Base-by-base conservation (phyloP, 2,797 vertebrate genomes). In the Hozukius guyotensis region DNA sequence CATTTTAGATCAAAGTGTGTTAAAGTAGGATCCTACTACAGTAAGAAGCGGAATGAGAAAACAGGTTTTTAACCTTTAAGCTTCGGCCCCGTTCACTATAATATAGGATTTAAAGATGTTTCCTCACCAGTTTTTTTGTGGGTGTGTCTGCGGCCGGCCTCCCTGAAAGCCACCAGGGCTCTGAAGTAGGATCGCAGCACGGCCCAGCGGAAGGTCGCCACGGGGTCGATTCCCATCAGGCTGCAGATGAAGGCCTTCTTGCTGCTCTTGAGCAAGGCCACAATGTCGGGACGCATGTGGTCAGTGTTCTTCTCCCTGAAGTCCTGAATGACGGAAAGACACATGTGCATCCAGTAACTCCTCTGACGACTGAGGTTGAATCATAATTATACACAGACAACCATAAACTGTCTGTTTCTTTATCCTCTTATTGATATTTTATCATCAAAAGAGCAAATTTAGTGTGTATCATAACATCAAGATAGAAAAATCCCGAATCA, bases 251-350 rank as follows among this genome's bases (percentile, higher is more conserved):
- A 99, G 75, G 97, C 96, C 2, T 95, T 98, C 75, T 93, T 96
- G 93, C 98, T 99, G 96, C 98, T 99, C 91, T 98, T 96, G 82
- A 99, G 94, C 84, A 99, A 96, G 22, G 97, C 97, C 25, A 99
- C 98, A 1, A 99, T 97, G 91, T 99, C 98, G 0, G 98, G 98
- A 2, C 98, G 97, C 98, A 99, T 98, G 91, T 99, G 98, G 88
- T 99, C 98, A 0, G 98, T 99, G 94, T 99, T 99, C 94, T 99
- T 99, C 95, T 99, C 98, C 49, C 98, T 95, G 92, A 99, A 99
- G 95, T 99, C 98, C 98, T 99, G 86, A n/a, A 56, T 7, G 70
- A 65, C 7, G 20, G 1, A 83, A 14, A 82, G 52, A 73, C 4
- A 70, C 11, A 52, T 5, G 22, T 27, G 63, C 61, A 49, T 14